Conservation (phyloP, 2,797 vertebrate species). For the Coregonus sp. region DNA sequence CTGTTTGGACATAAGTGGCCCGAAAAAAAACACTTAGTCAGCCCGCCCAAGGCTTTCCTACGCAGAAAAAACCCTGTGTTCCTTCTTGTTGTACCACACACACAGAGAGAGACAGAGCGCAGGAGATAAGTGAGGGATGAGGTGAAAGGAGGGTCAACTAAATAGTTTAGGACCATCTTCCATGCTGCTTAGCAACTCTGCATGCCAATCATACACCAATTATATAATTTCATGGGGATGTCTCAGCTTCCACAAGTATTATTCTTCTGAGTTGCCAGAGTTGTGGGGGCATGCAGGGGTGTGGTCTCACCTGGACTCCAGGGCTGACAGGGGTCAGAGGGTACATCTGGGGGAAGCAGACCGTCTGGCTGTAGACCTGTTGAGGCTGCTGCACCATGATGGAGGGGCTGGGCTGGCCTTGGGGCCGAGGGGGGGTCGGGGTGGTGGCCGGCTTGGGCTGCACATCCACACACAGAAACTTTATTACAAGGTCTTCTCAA, state of each 20-base stretch:
- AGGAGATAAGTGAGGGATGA: not conserved
- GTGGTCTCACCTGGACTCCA: conserved; percentile 89
- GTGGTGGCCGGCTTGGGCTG: conserved; percentile 98
- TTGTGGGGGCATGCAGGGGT: conserved; percentile 1
- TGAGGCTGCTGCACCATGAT: conserved; percentile 94
- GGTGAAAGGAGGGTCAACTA: not conserved
- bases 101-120: not conserved
- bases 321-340: conserved; percentile 94
- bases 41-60: no score
- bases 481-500: not conserved
- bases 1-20: no score
- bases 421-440: conserved; percentile 93
- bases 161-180: not conserved
- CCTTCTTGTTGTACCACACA: not conserved
- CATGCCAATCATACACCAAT: not conserved
- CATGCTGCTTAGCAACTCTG: not conserved
- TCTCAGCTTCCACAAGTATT: not conserved
- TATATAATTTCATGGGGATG: not conserved
- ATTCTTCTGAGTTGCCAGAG: not conserved
- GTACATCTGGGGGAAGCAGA: conserved; percentile 99
- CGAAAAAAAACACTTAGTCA: no score
- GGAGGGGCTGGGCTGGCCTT: conserved; percentile 96
- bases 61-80: no score
- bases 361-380: conserved; percentile 90
- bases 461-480: not conserved